Conservation (phyloP, 1,140 invertebrate genomes). For the Metopolophium dirhodum region DNA sequence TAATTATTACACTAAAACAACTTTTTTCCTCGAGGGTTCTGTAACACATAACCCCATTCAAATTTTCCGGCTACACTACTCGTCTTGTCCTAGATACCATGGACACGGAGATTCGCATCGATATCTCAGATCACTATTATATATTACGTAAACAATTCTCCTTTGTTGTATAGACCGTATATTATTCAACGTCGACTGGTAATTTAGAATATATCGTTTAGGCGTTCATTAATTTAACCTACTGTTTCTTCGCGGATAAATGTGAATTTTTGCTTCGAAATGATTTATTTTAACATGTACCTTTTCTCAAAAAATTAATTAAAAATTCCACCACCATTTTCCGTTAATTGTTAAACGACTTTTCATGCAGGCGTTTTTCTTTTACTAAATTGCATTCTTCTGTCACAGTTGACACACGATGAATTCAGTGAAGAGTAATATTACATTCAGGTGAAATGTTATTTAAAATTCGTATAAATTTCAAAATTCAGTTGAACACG, state of each 20-base stretch:
- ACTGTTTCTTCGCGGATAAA: not conserved
- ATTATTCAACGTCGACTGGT: not conserved
- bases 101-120: not conserved
- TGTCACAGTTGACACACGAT: not conserved
- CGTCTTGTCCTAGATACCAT: not conserved
- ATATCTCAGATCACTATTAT: not conserved
- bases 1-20: not conserved
- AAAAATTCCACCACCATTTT: not conserved
- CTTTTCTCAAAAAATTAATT: slow-evolving; percentile 28
- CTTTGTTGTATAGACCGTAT: not conserved
- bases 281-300: slow-evolving; percentile 13
- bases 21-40: not conserved
- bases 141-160: not conserved
- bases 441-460: not conserved
- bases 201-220: slow-evolving; percentile 6
- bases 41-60: not conserved
- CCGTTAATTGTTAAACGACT: slow-evolving; percentile 16
- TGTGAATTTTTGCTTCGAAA: slow-evolving; percentile 1
- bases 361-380: not conserved
- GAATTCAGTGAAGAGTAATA: not conserved
- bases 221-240: not conserved
- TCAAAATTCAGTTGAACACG: not conserved
- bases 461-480: not conserved
- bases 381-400: slow-evolving; percentile 12
- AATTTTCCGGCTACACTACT: not conserved